A percentile compares a stretch with the other conserved stretches of the same genome.
Evolutionary conservation across 2,797 vertebrate species (phyloP).

Genomic region (Diplodus sargus): DNA sequence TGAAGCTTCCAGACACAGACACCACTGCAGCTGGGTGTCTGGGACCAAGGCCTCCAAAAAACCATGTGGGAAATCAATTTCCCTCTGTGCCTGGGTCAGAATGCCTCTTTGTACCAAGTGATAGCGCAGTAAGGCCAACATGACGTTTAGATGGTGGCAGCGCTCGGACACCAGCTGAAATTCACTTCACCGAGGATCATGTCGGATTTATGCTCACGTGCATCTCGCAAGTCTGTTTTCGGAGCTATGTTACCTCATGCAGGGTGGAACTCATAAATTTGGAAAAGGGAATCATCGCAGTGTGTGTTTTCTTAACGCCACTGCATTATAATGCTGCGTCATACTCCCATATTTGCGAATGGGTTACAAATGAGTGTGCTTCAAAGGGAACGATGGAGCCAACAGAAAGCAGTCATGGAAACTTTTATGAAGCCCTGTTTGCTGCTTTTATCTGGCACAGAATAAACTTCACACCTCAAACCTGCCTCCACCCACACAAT

Average conservation of each 20-base stretch:
- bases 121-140: conserved; percentile 55
- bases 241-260: conserved; percentile 55
- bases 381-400: conserved; percentile 22
- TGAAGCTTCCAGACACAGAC: conserved; percentile 63
- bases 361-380: conserved; percentile 2
- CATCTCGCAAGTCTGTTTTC: conserved; percentile 41
- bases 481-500: conserved; percentile 45
- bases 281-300: conserved; percentile 53
- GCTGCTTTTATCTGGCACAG: conserved; percentile 51
- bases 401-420: conserved; percentile 39
- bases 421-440: conserved; percentile 28
- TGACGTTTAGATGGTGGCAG: conserved; percentile 52
- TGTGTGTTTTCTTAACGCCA: conserved; percentile 28
- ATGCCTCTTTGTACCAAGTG: conserved; percentile 53
- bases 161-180: conserved; percentile 25
- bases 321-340: conserved; percentile 20
- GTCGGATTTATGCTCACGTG: conserved; percentile 40
- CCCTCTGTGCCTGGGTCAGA: conserved; percentile 56
- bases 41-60: conserved; percentile 57
- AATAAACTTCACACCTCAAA: conserved; percentile 42
- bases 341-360: conserved; percentile 30
- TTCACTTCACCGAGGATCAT: conserved; percentile 23
- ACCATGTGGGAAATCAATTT: conserved; percentile 73
- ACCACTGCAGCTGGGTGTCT: conserved; percentile 70
- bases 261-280: conserved; percentile 55